Evolutionary conservation across 2,113 vertebrate genomes (phyloP).

Genomic region (Psittacara wagleri): DNA sequence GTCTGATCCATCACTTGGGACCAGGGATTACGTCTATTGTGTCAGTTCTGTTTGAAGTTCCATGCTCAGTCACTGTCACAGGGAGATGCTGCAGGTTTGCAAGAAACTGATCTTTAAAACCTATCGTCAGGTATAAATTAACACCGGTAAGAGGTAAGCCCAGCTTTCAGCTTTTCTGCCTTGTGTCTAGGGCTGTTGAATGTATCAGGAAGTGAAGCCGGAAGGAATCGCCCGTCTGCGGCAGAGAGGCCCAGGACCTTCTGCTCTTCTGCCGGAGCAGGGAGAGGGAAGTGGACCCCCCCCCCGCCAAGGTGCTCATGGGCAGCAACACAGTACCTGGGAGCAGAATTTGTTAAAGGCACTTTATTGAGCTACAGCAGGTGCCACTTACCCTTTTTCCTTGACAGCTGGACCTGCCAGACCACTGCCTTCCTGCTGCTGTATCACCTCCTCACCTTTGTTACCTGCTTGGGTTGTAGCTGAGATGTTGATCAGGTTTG

Average conservation of each 20-base stretch:
- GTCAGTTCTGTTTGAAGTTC: not conserved
- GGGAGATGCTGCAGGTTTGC: not conserved
- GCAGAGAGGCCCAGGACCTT: not conserved
- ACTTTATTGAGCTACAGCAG: not conserved
- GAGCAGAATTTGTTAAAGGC: not conserved
- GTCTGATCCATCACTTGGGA: not conserved
- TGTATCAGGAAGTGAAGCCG: not conserved
- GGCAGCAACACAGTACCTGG: not conserved
- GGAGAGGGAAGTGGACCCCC: not conserved
- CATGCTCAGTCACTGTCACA: not conserved
- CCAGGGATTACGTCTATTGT: not conserved
- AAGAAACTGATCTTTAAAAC: not conserved
- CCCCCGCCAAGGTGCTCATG: accelerated
- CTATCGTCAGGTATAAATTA: not conserved
- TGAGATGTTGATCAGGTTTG: not conserved
- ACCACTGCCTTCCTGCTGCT: not conserved
- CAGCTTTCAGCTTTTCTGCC: not conserved
- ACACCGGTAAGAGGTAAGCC: not conserved
- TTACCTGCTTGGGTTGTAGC: not conserved
- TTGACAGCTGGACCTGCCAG: not conserved
- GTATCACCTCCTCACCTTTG: not conserved
- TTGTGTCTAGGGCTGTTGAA: accelerated
- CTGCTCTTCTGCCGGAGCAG: not conserved
- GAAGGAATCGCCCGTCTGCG: accelerated
- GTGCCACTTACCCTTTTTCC: not conserved